phyloP scores from a whole-genome alignment of 2,888 invertebrate genomes.

The Acholoe squamosa region DNA sequence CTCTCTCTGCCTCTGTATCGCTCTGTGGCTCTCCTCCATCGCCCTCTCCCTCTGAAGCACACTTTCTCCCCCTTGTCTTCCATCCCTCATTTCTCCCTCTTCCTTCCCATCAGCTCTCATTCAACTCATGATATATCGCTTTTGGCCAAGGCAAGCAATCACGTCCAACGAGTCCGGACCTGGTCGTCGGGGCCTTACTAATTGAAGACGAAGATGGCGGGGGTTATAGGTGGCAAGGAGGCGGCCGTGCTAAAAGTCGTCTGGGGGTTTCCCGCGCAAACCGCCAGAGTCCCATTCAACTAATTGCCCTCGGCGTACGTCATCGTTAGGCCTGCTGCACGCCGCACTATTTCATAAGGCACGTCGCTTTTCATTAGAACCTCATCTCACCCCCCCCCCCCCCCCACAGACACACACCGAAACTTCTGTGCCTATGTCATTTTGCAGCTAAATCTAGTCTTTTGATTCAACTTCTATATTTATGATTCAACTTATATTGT shows the following conservation, averaged over 20 bases:
- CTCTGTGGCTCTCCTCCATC: neutral
- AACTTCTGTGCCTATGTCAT: neutral
- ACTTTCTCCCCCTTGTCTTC: neutral
- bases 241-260: neutral
- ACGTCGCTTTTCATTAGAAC: slow-evolving; percentile 59
- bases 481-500: no score
- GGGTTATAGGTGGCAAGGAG: slow-evolving; percentile 36
- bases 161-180: slow-evolving; percentile 22
- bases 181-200: neutral
- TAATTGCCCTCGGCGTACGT: slow-evolving; percentile 52
- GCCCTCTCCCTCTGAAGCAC: neutral
- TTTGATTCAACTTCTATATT: no score
- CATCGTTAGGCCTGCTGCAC: slow-evolving; percentile 45
- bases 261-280: neutral
- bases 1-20: neutral
- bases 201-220: slow-evolving; percentile 53
- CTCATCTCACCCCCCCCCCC: neutral
- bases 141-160: slow-evolving; percentile 37
- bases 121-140: slow-evolving; percentile 11
- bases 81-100: neutral
- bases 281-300: slow-evolving; percentile 5
- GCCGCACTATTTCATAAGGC: slow-evolving; percentile 57
- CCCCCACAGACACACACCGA: neutral
- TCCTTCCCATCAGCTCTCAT: neutral
- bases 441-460: no score